Base-by-base conservation (phyloP, 1,140 invertebrate genomes). In the Drosophila teissieri region DNA sequence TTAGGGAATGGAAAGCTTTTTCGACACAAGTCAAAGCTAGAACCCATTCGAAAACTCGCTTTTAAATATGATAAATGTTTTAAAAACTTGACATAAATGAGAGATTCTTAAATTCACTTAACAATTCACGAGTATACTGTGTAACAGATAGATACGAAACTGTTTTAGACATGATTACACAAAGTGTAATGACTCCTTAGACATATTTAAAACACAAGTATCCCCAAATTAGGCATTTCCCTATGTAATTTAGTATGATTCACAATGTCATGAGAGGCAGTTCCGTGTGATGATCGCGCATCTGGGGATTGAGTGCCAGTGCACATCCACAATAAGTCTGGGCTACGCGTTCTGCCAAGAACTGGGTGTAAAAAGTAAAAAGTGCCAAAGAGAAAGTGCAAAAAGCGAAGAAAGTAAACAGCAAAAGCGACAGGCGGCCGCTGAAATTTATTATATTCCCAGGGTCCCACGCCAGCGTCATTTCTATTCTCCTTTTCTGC, bases 371-470 rank as follows among this genome's bases (percentile, higher is more conserved):
- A 48, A 64, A 65, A 64, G 42, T 64, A 57, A 75, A 73, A 54
- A 53, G 39, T 19, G 36, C 48, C 46, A 65, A 36, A 17, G 40
- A 45, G 67, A 69, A 19, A 49, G 46, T 45, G 42, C 52, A 37
- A 70, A 69, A 70, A 37, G 40, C 62, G 48, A 73, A 58, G 85
- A 86, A 88, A 82, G 78, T 75, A 82, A 88, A 88, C 65, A 88
- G 83, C 83, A 85, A 85, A 85, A 69, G 78, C 68, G 80, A 89
- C 69, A 70, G 80, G 65, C 72, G 84, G 62, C 75, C 76, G 42
- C 79, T 69, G 65, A 88, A 83, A 88, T 88, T 88, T 88, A 88
- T 88, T 88, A 89, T 89, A 86, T 83, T 76, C 78, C 12, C 61
- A 31, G 61, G 67, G 68, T 64, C 79, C 70, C 83, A 76, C 70